Evolutionary conservation across 1,140 invertebrate genomes (phyloP).

Genomic region (Melitaea cinxia): DNA sequence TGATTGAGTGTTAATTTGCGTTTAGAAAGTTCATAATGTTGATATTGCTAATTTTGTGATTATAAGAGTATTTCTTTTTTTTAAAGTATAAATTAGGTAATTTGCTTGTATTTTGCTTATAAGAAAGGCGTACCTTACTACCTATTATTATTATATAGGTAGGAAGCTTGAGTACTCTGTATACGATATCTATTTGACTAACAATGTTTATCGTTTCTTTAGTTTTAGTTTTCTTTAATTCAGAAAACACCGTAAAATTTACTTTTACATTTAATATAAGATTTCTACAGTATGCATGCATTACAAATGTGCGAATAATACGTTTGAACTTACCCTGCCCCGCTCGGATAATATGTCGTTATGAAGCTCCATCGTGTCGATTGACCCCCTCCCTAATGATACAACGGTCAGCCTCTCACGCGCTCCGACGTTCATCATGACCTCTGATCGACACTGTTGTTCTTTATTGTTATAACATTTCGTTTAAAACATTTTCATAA

Average conservation of each 20-base stretch:
- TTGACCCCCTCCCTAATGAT: constrained; percentile 21
- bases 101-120: no score
- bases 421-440: constrained; percentile 3
- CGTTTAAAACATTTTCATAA: no score
- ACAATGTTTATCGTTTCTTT: no score
- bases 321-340: constrained; percentile 9
- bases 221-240: no score
- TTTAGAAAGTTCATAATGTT: background rate
- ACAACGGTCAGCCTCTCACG: constrained; percentile 10
- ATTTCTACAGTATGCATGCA: background rate
- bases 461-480: background rate
- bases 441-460: constrained; percentile 17
- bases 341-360: constrained; percentile 13
- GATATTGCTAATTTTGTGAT: background rate
- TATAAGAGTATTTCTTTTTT: no score
- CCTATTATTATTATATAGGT: no score
- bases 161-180: no score
- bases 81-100: no score
- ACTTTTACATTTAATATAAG: background rate
- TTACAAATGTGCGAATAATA: constrained; percentile 4
- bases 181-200: no score
- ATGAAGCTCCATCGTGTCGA: background rate
- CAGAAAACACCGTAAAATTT: no score
- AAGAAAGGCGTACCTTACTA: no score
- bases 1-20: no score